Evolutionary conservation across 2,797 vertebrate species (phyloP), one percentile per base, ranked within the genome.

Genomic region (Enteromius paludinosus): DNA sequence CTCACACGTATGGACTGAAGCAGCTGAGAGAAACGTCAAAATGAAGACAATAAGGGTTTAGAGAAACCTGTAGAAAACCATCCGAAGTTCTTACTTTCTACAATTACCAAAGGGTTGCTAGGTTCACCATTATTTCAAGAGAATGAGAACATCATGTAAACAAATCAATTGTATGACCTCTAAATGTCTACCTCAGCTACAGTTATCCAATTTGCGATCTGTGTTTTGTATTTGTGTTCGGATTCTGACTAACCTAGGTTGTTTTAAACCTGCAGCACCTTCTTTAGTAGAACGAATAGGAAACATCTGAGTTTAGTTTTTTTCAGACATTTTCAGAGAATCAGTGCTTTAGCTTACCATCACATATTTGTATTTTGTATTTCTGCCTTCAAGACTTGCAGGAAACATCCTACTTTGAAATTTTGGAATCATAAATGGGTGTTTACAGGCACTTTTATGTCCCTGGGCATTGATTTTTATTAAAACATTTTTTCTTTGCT

Each of bases 1-100:
- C 92, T 97, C 96, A 87, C 98, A 99, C 90, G 94, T 95, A 90
- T 96, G 95, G 89, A 95, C 95, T 86, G 94, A 95, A 90, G 95
- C 94, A 91, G 96, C 98, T 98, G 91, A 89, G 45, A 82, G 30
- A 84, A 89, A 81, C 87, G 93, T 88, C 28, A 65, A 78, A 17
- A 65, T 5, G 2, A 25, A 54, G 0, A 70, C 18, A 59, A 43
- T 5, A n/a, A 74, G 30, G 23, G 4, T 64, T 62, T 35, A 30
- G 1, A 2, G 68, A 10, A 23, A 62, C 17, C 38, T 61, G 66
- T 4, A 15, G 38, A 64, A 64, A 76, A 64, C 28, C 17, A 33
- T 47, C 41, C 17, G 17, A 7, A 18, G 35, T 38, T 52, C 14
- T 10, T 35, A 15, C 69, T 33, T 28, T 11, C 4, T 12, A 6